A percentile compares a stretch with the other conserved stretches of the same genome.
These are phyloP conservation scores for Loriculus beryllinus DNA, from an alignment of 2,797 vertebrate species.

Conservation along the genomic window DNA sequence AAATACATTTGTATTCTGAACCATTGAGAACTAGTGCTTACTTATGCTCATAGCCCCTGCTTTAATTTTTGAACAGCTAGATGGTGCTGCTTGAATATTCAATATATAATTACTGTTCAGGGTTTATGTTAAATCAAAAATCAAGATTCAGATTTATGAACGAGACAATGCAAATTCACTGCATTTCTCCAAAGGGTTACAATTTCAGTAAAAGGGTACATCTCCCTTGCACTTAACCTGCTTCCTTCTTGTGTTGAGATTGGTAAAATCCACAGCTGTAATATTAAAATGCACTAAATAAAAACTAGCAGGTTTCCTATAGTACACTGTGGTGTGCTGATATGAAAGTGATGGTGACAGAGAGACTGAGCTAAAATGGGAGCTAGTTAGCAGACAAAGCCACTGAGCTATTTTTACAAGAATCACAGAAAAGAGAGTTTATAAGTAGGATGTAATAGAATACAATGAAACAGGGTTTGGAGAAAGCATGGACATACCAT, in stretches of 20 bases:
- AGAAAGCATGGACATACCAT: not conserved
- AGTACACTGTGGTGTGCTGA: not conserved
- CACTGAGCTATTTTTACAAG: not conserved
- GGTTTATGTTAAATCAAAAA: not conserved
- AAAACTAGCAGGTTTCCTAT: not conserved
- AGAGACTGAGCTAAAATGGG: not conserved
- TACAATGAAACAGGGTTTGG: not conserved
- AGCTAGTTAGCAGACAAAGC: not conserved
- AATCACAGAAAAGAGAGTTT: not conserved
- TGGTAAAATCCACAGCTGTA: not conserved
- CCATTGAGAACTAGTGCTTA: not conserved
- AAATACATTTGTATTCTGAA: not conserved
- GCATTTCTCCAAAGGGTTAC: not conserved
- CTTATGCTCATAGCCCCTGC: not conserved
- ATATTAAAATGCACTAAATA: not conserved
- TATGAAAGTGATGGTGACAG: not conserved
- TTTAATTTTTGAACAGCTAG: conserved; percentile 1
- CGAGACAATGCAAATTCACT: not conserved
- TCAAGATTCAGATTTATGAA: not conserved
- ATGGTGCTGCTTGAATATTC: conserved; percentile 1
- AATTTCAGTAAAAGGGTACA: not conserved
- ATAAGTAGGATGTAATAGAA: accelerated
- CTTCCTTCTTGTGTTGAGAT: not conserved
- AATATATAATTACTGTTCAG: not conserved
- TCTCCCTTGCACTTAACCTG: not conserved